Percentiles rank a stretch among this genome's conserved stretches.
Conservation (phyloP, 2,113 vertebrate species). For the Podilymbus podiceps region DNA sequence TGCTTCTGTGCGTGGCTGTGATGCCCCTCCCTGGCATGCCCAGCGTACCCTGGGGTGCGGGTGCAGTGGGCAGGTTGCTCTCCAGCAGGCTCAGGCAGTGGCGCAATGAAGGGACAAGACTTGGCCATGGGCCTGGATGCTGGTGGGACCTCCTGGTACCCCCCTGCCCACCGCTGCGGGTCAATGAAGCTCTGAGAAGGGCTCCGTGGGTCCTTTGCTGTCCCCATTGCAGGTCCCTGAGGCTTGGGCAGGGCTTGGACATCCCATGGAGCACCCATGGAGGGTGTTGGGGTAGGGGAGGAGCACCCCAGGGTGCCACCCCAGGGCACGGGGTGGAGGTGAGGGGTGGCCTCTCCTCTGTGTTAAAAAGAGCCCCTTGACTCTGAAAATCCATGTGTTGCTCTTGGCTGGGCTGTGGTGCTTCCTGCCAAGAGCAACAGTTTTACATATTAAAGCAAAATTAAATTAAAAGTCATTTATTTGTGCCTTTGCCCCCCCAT, state of each 20-base stretch:
- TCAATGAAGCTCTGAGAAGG: background rate
- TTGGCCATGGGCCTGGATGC: background rate
- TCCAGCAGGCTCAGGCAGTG: too few species aligned
- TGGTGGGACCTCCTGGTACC: too few species aligned
- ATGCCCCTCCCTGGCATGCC: background rate
- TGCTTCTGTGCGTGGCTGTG: background rate
- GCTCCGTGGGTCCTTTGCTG: background rate
- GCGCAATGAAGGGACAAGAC: background rate
- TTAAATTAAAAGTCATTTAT: slow-evolving; percentile 58
- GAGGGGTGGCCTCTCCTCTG: background rate
- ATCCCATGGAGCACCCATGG: background rate
- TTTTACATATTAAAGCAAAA: slow-evolving; percentile 63
- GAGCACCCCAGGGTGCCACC: background rate
- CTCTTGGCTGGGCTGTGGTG: slow-evolving; percentile 10
- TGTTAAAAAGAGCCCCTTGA: background rate
- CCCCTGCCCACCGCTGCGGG: fast-evolving
- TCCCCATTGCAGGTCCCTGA: background rate
- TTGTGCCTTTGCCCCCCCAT: background rate
- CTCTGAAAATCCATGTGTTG: background rate
- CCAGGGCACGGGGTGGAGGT: background rate
- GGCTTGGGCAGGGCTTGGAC: background rate
- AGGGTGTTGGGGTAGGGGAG: background rate
- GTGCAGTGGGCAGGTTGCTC: background rate
- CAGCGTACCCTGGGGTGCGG: fast-evolving
- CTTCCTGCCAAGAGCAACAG: slow-evolving; percentile 58